Evolutionary conservation across 2,113 vertebrate genomes (phyloP).

Genomic region (Aepyceros melampus): DNA sequence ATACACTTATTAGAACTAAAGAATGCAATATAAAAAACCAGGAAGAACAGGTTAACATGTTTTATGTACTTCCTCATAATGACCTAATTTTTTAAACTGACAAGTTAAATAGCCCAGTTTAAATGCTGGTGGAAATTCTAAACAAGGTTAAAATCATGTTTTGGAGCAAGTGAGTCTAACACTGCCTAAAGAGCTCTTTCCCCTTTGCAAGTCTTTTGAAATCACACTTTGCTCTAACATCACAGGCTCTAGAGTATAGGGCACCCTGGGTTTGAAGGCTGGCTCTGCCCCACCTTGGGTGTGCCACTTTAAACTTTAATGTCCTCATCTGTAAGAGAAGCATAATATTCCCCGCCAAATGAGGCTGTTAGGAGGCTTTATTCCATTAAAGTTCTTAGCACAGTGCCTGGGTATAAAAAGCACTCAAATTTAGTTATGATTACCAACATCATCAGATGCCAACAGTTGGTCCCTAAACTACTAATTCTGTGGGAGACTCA

Average conservation of each 20-base stretch:
- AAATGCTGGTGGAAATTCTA: neutral
- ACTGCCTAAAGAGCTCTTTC: neutral
- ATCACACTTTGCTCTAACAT: neutral
- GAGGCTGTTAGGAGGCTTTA: neutral
- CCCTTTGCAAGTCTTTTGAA: neutral
- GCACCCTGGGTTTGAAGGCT: neutral
- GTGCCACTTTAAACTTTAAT: neutral
- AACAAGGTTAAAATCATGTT: constrained; percentile 2
- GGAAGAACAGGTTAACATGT: neutral
- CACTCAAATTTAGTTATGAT: neutral
- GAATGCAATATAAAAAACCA: neutral
- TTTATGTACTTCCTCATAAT: neutral
- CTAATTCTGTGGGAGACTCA: neutral
- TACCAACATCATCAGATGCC: neutral
- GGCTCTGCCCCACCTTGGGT: neutral
- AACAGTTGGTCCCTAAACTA: neutral
- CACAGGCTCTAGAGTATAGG: neutral
- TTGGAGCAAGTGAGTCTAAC: neutral
- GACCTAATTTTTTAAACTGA: neutral
- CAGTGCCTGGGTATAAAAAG: neutral
- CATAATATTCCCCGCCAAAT: neutral
- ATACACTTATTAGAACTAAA: neutral
- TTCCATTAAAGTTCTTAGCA: neutral
- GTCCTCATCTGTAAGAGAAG: neutral
- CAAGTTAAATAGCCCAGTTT: neutral